A percentile compares a stretch with the other conserved stretches of the same genome.
These are phyloP conservation scores for Cephalopterus ornatus DNA, from an alignment of 2,113 vertebrate genomes.

Conservation along the genomic window DNA sequence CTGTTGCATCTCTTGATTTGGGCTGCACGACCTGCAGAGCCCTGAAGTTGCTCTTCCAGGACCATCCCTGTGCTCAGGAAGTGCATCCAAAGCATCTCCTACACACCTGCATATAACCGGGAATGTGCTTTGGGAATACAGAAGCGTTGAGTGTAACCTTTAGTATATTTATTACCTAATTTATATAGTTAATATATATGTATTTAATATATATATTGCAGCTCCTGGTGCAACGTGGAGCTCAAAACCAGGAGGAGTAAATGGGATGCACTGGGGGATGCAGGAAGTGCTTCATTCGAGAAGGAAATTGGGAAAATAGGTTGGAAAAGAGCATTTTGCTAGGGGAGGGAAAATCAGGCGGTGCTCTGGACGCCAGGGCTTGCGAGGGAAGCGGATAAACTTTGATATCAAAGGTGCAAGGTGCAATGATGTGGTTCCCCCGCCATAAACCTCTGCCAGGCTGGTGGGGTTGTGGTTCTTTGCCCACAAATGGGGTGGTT, in stretches of 20 bases:
- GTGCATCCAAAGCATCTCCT: neutral
- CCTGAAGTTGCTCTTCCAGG: neutral
- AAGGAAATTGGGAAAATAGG: no score
- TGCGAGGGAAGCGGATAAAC: no score
- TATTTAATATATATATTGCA: neutral
- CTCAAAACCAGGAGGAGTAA: neutral
- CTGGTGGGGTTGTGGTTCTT: no score
- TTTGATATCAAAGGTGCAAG: no score
- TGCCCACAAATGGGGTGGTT: no score
- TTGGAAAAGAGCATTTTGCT: no score
- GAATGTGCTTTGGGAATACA: neutral
- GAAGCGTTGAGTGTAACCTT: accelerated
- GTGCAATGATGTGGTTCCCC: no score
- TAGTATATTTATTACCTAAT: neutral
- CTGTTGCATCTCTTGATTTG: accelerated
- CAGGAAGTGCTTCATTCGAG: no score
- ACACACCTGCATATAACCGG: accelerated
- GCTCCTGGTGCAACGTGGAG: accelerated
- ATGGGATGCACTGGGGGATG: neutral
- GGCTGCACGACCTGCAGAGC: neutral
- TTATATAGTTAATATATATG: no score
- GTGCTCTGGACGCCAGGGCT: no score
- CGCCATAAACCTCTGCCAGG: no score
- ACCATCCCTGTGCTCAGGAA: accelerated
- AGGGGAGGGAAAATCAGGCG: no score